Conservation (phyloP, 2,888 invertebrate genomes). For the Norana najaformis region DNA sequence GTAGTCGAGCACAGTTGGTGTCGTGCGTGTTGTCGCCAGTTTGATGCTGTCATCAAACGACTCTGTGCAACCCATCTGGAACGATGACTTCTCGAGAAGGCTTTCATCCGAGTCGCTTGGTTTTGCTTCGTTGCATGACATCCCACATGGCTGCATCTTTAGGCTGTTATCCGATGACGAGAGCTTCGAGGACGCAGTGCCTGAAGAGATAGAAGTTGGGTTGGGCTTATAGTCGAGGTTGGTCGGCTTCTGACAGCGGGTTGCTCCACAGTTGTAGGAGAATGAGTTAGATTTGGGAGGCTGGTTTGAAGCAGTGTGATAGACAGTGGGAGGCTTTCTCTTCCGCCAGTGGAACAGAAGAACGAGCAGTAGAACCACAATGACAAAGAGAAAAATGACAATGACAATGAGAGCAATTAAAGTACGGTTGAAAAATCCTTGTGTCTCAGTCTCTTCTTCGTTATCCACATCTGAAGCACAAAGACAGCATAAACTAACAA, state of each 20-base stretch:
- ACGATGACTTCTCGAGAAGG: not conserved
- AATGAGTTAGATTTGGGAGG: not conserved
- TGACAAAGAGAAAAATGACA: conserved; percentile 18
- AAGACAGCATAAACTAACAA: not conserved
- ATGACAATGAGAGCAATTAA: not conserved
- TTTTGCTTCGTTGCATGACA: not conserved
- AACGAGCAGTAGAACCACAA: conserved; percentile 27
- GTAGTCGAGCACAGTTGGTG: not conserved
- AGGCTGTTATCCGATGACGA: conserved; percentile 25
- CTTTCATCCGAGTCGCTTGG: conserved; percentile 18
- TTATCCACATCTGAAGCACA: not conserved
- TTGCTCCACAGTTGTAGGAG: not conserved
- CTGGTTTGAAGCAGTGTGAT: not conserved
- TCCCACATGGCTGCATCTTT: not conserved
- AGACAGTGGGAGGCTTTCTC: not conserved
- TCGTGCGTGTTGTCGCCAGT: not conserved
- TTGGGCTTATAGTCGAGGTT: conserved; percentile 16
- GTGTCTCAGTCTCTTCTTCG: not conserved
- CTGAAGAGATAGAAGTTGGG: not conserved
- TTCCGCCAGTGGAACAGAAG: conserved; percentile 17
- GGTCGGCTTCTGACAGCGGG: not conserved
- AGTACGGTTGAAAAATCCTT: conserved; percentile 2
- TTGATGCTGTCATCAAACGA: conserved; percentile 23
- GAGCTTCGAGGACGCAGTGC: conserved; percentile 16
- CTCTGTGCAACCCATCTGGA: not conserved